Evolutionary conservation across 1,140 invertebrate genomes (phyloP), one percentile per base, ranked within the genome.

Genomic region (Solen grandis): DNA sequence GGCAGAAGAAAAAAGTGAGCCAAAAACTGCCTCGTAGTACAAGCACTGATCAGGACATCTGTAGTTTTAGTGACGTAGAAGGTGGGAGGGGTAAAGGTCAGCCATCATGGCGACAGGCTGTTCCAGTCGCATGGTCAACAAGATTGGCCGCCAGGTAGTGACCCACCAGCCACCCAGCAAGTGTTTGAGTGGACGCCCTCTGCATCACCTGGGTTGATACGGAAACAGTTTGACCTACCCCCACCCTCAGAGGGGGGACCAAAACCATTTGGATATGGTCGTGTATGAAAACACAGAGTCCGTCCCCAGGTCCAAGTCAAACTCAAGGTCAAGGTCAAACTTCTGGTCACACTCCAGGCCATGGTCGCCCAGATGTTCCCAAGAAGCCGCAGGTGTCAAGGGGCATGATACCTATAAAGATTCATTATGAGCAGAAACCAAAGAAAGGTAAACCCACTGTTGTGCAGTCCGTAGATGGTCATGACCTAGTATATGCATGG

Each of bases 341-440:
- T 25, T 4, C 35, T 13, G 1, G 1, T 57, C 2, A 36, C 10
- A 35, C 46, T 14, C 5, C 1, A 73, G 22, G 36, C 31, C 70
- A 46, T 38, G 70, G 52, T 41, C 52, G 46, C 19, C 1, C 19
- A 22, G 22, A 27, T 25, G 35, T 10, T 10, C 8, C 41, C 41
- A 8, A 5, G 27, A 38, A n/a, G 41, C 14, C n/a, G 25, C 60
- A 62, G 29, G 16, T 41, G 27, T 14, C 59, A 65, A 65, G 59
- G 46, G 73, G 63, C 29, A 66, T 59, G 19, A 78, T 78, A 55
- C 75, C 75, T 22, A 78, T 78, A 59, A 60, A 78, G 65, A 78
- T 78, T 31, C 63, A 78, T 22, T 46, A 78, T 60, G 63, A 78
- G 54, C 54, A 68, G 52, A 68, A 31, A n/a, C 65, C 65, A 38